phyloP scores from a whole-genome alignment of 1,140 invertebrate genomes.

The Diorhabda carinulata region DNA sequence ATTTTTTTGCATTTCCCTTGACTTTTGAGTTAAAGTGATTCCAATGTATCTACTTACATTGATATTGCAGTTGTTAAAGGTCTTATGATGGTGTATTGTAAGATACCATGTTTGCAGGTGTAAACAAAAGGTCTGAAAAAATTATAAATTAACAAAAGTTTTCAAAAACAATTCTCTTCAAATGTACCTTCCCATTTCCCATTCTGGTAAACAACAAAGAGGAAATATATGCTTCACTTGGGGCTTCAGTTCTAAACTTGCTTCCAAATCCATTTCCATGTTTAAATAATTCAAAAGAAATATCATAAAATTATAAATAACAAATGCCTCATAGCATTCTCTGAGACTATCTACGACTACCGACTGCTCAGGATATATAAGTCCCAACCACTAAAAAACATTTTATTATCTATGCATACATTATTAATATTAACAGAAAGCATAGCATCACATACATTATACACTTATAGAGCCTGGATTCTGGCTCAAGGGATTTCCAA shows the following conservation, averaged over 20 bases:
- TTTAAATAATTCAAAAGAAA: conserved; percentile 88
- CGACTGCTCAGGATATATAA: conserved; percentile 76
- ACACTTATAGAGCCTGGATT: too few species aligned
- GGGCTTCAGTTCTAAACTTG: conserved; percentile 75
- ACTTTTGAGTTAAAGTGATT: too few species aligned
- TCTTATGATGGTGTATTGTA: conserved; percentile 89
- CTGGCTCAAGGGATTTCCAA: background rate
- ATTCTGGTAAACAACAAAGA: conserved; percentile 76
- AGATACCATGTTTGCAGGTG: conserved; percentile 92
- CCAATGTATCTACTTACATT: conserved; percentile 60
- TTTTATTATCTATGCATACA: too few species aligned
- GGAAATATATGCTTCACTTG: conserved; percentile 83
- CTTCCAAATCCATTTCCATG: conserved; percentile 76
- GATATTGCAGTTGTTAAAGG: conserved; percentile 85
- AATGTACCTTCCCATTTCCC: conserved; percentile 76
- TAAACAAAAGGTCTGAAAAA: conserved; percentile 77
- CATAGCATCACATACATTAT: too few species aligned
- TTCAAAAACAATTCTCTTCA: background rate
- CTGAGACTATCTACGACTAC: conserved; percentile 89
- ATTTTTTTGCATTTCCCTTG: too few species aligned
- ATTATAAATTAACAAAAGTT: background rate
- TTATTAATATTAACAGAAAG: too few species aligned
- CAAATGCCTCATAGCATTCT: conserved; percentile 95
- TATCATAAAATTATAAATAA: conserved; percentile 97
- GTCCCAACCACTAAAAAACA: conserved; percentile 71